Evolutionary conservation across 2,113 vertebrate species (phyloP).

Genomic region (Sinosuthora webbiana): DNA sequence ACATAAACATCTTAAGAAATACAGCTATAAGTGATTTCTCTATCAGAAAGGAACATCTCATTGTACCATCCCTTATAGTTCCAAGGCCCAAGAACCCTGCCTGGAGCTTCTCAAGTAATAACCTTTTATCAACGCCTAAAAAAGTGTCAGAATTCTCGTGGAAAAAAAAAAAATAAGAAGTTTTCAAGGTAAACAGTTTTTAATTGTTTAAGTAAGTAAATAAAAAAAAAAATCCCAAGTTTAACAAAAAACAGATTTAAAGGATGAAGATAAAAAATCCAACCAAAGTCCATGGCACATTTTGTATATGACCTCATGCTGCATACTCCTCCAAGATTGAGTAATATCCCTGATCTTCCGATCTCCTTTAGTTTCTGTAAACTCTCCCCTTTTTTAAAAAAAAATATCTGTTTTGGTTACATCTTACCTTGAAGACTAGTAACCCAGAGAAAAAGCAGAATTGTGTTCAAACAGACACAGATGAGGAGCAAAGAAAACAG

Average conservation of each 20-base stretch:
- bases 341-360: not conserved
- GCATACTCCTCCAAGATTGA: slow-evolving; percentile 1
- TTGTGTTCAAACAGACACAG: not conserved
- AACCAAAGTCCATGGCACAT: not conserved
- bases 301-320: not conserved
- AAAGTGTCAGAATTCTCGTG: not conserved
- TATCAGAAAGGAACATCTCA: not conserved
- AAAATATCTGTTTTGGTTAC: not conserved
- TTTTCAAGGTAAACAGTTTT: not conserved
- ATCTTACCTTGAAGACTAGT: not conserved
- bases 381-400: not conserved
- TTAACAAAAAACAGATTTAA: not conserved
- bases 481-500: not conserved
- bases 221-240: not conserved
- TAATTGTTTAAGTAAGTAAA: not conserved
- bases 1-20: not conserved
- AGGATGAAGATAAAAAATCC: not conserved
- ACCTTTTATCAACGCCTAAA: not conserved
- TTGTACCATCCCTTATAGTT: not conserved
- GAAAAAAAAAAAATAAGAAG: not conserved
- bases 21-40: not conserved
- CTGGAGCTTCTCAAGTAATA: not conserved
- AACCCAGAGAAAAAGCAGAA: not conserved
- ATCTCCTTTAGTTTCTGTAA: not conserved
- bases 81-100: not conserved